Conservation (phyloP, 2,888 invertebrate genomes). For the Clistopyga incitator region DNA sequence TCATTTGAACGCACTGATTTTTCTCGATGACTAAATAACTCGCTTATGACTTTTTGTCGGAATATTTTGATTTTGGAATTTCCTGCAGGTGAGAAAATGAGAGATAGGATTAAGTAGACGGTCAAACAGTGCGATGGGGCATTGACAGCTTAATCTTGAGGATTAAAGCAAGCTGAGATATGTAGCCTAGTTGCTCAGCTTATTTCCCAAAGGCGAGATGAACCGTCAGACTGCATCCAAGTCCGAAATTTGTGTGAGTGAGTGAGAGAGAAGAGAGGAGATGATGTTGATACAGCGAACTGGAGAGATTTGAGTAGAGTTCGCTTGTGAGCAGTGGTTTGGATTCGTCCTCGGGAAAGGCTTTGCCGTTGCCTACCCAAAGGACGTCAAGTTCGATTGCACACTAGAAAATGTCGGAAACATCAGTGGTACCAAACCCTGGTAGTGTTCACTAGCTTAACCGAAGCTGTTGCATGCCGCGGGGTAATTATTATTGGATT, state of each 20-base stretch:
- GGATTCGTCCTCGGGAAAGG: neutral
- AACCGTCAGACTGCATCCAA: neutral
- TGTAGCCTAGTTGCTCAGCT: neutral
- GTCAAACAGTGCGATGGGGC: neutral
- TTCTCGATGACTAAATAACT: no score
- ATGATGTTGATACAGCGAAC: neutral
- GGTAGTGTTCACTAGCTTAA: neutral
- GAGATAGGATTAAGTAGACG: neutral
- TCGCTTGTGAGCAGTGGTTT: slow-evolving; percentile 1
- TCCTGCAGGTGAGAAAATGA: neutral
- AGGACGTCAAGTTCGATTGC: slow-evolving; percentile 36
- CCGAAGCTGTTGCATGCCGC: neutral
- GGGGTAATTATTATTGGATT: slow-evolving; percentile 11
- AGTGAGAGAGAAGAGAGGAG: slow-evolving; percentile 6
- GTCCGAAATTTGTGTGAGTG: neutral
- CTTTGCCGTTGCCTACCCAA: slow-evolving; percentile 25
- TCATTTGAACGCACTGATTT: neutral
- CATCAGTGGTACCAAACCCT: neutral
- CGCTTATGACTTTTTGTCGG: no score
- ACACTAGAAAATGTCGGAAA: slow-evolving; percentile 36
- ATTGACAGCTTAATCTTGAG: neutral
- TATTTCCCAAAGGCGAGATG: neutral
- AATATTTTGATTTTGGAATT: no score
- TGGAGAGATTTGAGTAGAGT: neutral
- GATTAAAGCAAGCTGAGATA: neutral